phyloP scores from a whole-genome alignment of 2,113 vertebrate genomes.

The Calonectris borealis region DNA sequence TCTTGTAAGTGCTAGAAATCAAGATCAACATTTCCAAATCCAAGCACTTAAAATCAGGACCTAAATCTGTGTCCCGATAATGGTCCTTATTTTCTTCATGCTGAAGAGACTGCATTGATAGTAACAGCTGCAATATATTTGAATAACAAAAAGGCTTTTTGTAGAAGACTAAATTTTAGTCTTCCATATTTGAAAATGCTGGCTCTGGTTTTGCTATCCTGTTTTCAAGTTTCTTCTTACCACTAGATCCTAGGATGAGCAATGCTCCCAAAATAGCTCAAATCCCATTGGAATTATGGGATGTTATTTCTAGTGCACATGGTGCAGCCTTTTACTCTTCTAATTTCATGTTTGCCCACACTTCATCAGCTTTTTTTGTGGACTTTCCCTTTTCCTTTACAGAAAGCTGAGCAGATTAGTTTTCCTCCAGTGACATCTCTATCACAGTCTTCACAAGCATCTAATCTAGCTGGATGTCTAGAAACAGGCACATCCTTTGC shows the following conservation, averaged over 20 bases:
- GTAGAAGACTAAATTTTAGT: background rate
- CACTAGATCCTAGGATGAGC: background rate
- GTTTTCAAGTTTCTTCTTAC: background rate
- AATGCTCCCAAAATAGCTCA: background rate
- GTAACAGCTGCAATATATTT: background rate
- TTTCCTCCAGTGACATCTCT: background rate
- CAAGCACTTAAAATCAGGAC: background rate
- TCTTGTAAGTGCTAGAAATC: background rate
- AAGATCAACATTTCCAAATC: background rate
- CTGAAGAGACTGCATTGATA: background rate
- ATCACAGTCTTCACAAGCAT: background rate
- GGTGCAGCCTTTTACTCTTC: background rate
- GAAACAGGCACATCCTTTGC: slow-evolving; percentile 3
- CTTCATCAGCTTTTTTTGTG: background rate
- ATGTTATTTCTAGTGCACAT: background rate
- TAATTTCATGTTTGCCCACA: background rate
- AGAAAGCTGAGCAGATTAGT: background rate
- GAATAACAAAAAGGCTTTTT: background rate
- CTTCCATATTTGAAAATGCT: background rate
- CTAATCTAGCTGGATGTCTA: slow-evolving; percentile 27
- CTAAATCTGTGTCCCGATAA: background rate
- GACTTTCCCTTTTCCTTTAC: background rate
- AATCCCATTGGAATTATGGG: background rate
- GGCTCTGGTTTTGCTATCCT: background rate
- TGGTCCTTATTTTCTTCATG: background rate